Evolutionary conservation across 1,140 invertebrate species (phyloP).

Genomic region (Chlorops oryzae): DNA sequence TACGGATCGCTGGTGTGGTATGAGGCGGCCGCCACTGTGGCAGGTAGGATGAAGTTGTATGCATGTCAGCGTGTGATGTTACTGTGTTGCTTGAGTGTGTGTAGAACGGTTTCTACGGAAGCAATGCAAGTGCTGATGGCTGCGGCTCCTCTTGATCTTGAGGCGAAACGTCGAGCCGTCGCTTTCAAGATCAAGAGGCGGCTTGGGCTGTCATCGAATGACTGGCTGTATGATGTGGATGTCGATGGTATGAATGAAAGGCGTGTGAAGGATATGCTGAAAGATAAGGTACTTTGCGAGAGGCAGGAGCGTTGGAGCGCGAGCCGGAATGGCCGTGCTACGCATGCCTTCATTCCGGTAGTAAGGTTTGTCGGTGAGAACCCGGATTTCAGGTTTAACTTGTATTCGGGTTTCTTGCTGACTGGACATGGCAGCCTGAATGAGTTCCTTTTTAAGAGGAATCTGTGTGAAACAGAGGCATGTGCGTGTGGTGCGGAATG

Average conservation of each 20-base stretch:
- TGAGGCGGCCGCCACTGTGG: neutral
- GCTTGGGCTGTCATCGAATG: neutral
- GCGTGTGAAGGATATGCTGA: neutral
- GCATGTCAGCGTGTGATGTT: slow-evolving; percentile 9
- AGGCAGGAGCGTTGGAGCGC: slow-evolving; percentile 1
- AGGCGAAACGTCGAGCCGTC: slow-evolving; percentile 3
- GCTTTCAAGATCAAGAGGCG: slow-evolving; percentile 11
- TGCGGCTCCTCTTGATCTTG: slow-evolving; percentile 9
- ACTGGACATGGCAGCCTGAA: neutral
- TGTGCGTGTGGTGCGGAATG: no score
- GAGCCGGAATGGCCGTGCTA: no score
- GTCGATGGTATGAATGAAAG: neutral
- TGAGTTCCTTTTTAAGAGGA: no score
- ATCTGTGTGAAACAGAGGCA: no score
- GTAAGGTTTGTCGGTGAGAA: neutral
- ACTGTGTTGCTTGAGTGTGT: neutral
- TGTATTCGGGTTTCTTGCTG: neutral
- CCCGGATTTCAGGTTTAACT: neutral
- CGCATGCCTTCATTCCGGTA: slow-evolving; percentile 3
- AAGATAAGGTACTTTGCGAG: neutral
- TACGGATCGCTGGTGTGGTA: slow-evolving; percentile 3
- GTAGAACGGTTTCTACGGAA: slow-evolving; percentile 13
- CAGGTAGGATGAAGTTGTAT: slow-evolving; percentile 1
- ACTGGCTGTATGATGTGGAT: neutral
- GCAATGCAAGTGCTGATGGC: slow-evolving; percentile 7